phyloP scores from a whole-genome alignment of 2,888 invertebrate species.

The Phlogophora meticulosa region DNA sequence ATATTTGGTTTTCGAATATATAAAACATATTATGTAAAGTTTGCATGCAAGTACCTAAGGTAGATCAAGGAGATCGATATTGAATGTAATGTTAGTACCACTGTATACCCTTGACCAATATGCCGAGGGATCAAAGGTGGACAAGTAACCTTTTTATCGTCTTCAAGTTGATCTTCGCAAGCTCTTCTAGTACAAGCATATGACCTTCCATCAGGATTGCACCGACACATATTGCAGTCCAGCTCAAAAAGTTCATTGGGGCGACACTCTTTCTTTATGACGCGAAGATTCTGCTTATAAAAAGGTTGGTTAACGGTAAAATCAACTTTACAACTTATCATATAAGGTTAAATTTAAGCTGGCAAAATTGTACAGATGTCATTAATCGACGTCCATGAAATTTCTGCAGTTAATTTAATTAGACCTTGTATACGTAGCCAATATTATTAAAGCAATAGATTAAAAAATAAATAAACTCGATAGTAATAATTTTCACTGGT shows the following conservation, averaged over 20 bases:
- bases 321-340: background rate
- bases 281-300: conserved; percentile 74
- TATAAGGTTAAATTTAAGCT: background rate
- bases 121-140: no score
- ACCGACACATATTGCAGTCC: conserved; percentile 91
- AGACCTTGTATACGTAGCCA: conserved; percentile 10
- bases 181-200: conserved; percentile 89
- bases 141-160: conserved; percentile 80
- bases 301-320: background rate
- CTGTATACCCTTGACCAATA: no score
- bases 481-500: no score
- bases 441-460: background rate
- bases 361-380: background rate
- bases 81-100: no score
- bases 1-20: no score
- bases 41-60: no score
- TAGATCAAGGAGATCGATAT: no score
- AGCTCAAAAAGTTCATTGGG: conserved; percentile 89
- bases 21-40: no score
- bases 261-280: conserved; percentile 81
- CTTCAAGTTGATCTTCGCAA: conserved; percentile 75
- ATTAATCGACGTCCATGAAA: no score
- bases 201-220: conserved; percentile 89
- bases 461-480: no score
- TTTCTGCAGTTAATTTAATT: background rate